These are phyloP conservation scores for Lampris megalopsis DNA, from an alignment of 2,113 vertebrate genomes.

Conservation along the genomic window DNA sequence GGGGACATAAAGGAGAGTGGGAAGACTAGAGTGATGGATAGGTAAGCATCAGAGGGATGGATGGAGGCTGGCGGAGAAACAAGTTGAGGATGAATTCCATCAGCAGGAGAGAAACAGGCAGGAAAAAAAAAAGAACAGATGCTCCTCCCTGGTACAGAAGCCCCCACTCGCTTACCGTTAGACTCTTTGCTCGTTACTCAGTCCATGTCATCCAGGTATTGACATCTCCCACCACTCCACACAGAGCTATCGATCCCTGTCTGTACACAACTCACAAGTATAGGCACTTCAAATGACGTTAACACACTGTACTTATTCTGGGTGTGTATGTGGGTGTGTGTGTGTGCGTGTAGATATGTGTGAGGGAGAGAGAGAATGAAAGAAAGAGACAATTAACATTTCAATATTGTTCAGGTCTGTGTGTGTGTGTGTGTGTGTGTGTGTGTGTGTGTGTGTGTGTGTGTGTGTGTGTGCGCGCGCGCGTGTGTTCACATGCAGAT, in stretches of 20 bases:
- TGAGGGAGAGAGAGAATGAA: not conserved
- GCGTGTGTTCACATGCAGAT: conserved; percentile 20
- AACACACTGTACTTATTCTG: conserved; percentile 38
- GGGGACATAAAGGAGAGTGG: not conserved
- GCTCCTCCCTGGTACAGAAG: not conserved
- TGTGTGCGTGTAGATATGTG: conserved; percentile 17
- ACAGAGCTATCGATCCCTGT: conserved; percentile 69
- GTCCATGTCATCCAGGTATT: conserved; percentile 42
- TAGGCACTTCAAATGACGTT: conserved; percentile 63
- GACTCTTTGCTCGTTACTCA: conserved; percentile 59
- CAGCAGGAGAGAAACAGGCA: conserved; percentile 26
- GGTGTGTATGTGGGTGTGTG: conserved; percentile 2
- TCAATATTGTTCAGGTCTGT: conserved; percentile 6
- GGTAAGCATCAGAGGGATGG: not conserved
- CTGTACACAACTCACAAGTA: conserved; percentile 46
- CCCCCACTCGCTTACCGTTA: conserved; percentile 46
- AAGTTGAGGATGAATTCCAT: conserved; percentile 1
- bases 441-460: conserved; percentile 15
- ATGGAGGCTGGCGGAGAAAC: not conserved
- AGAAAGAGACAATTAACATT: too few relatives aligned
- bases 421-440: conserved; percentile 11
- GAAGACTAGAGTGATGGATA: not conserved
- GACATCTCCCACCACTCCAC: conserved; percentile 59
- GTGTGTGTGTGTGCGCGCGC: conserved; percentile 23
- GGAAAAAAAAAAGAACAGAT: conserved; percentile 14